A percentile compares a stretch with the other conserved stretches of the same genome.
These are phyloP conservation scores for Drosophila silvestris DNA, from an alignment of 2,888 invertebrate species.

Conservation along the genomic window DNA sequence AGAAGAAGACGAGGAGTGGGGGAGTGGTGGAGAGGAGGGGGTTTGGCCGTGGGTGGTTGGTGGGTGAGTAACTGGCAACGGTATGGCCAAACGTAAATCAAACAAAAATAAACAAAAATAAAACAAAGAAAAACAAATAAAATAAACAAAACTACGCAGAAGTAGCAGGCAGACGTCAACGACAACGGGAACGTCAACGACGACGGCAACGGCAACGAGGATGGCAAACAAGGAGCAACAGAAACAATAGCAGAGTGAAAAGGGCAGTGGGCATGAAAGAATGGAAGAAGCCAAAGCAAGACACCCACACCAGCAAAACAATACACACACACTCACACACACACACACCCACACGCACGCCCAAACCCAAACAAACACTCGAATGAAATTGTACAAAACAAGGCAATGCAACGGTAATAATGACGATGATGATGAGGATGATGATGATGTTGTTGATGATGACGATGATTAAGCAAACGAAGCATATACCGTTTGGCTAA, in stretches of 20 bases:
- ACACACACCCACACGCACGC: neutral
- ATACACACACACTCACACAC: constrained; percentile 9
- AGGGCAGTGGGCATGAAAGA: constrained; percentile 35
- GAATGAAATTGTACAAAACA: constrained; percentile 58
- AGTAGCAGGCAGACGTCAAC: constrained; percentile 74
- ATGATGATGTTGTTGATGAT: constrained; percentile 15
- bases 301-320: constrained; percentile 38
- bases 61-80: constrained; percentile 40
- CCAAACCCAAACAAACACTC: constrained; percentile 42
- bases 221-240: constrained; percentile 72
- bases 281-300: constrained; percentile 60
- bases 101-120: constrained; percentile 75
- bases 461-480: constrained; percentile 69
- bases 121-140: constrained; percentile 79
- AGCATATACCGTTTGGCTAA: constrained; percentile 77
- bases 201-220: constrained; percentile 33
- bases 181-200: constrained; percentile 39
- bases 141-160: constrained; percentile 79
- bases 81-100: constrained; percentile 74
- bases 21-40: constrained; percentile 6
- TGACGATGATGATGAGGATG: constrained; percentile 25
- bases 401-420: constrained; percentile 50
- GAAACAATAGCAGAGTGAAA: constrained; percentile 41
- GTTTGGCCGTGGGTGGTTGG: constrained; percentile 1
- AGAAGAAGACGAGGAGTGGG: constrained; percentile 30